Evolutionary conservation across 2,113 vertebrate species (phyloP).

Genomic region (Phylloscopus trochilus): DNA sequence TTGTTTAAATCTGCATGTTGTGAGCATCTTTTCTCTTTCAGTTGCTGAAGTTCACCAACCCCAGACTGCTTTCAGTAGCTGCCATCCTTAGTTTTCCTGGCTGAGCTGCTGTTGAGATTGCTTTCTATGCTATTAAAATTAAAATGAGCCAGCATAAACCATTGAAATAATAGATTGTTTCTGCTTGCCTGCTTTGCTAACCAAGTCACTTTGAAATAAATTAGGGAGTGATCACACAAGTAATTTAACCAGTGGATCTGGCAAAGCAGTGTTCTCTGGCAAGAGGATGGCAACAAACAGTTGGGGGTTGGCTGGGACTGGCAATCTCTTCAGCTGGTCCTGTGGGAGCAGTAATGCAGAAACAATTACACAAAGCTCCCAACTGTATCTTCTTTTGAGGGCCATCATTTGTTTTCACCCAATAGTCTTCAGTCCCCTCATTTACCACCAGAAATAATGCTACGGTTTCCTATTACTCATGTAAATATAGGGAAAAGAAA

Average conservation of each 20-base stretch:
- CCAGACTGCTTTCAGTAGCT: neutral
- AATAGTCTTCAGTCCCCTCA: slow-evolving; percentile 5
- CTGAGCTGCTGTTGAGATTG: slow-evolving; percentile 13
- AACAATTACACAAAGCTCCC: slow-evolving; percentile 35
- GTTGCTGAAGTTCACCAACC: neutral
- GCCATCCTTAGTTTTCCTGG: slow-evolving; percentile 22
- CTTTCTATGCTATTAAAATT: slow-evolving; percentile 49
- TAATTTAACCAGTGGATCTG: slow-evolving; percentile 49
- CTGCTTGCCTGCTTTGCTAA: slow-evolving; percentile 34
- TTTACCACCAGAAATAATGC: slow-evolving; percentile 12
- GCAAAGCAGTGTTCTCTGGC: slow-evolving; percentile 32
- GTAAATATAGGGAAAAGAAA: slow-evolving; percentile 23
- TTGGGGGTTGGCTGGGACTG: slow-evolving; percentile 28
- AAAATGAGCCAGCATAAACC: slow-evolving; percentile 46
- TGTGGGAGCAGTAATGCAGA: slow-evolving; percentile 41
- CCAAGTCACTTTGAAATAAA: slow-evolving; percentile 40
- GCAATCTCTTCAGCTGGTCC: slow-evolving; percentile 55
- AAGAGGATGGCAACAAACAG: slow-evolving; percentile 52
- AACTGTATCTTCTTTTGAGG: slow-evolving; percentile 59
- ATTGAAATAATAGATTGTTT: slow-evolving; percentile 32
- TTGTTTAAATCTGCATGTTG: neutral
- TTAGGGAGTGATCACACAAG: slow-evolving; percentile 31
- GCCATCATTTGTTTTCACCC: slow-evolving; percentile 26
- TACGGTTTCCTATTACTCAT: neutral
- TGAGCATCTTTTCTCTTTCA: neutral